These are phyloP conservation scores for Xenopus petersii DNA, from an alignment of 2,797 vertebrate species.

Conservation along the genomic window DNA sequence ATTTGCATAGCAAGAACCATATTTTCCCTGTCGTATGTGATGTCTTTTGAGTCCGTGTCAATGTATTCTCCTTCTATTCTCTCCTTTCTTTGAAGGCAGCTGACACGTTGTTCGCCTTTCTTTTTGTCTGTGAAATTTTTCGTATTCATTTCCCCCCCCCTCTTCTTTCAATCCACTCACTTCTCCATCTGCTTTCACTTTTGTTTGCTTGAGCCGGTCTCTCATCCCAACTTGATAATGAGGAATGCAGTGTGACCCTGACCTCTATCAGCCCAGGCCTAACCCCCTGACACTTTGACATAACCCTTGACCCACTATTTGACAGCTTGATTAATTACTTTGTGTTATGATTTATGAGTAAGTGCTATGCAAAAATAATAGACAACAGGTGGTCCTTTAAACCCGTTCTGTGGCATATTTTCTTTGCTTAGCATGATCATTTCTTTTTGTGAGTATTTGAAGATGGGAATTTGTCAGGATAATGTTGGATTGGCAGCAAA, in stretches of 20 bases:
- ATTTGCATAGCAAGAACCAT: constrained; percentile 58
- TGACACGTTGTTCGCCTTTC: constrained; percentile 84
- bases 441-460: constrained; percentile 57
- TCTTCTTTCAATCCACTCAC: constrained; percentile 73
- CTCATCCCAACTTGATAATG: constrained; percentile 99
- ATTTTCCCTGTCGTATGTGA: constrained; percentile 65
- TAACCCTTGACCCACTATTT: constrained; percentile 93
- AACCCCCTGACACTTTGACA: constrained; percentile 91
- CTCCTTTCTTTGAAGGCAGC: constrained; percentile 77
- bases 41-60: constrained; percentile 68
- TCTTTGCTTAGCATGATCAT: constrained; percentile 68
- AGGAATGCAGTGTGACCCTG: constrained; percentile 99
- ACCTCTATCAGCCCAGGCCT: constrained; percentile 94
- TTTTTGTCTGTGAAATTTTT: constrained; percentile 81
- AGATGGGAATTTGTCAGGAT: constrained; percentile 65
- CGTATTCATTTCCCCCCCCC: constrained; percentile 48
- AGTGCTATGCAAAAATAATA: constrained; percentile 99
- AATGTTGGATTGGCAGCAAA: constrained; percentile 62
- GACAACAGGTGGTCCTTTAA: constrained; percentile 97
- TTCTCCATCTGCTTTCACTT: constrained; percentile 91
- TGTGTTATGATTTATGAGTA: constrained; percentile 99
- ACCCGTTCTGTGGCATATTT: constrained; percentile 74
- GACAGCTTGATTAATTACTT: constrained; percentile 99
- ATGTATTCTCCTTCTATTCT: constrained; percentile 67
- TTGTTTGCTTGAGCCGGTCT: constrained; percentile 84